Base-by-base conservation (phyloP, 2,888 invertebrate genomes). In the Scelioninae gen. 1 region DNA sequence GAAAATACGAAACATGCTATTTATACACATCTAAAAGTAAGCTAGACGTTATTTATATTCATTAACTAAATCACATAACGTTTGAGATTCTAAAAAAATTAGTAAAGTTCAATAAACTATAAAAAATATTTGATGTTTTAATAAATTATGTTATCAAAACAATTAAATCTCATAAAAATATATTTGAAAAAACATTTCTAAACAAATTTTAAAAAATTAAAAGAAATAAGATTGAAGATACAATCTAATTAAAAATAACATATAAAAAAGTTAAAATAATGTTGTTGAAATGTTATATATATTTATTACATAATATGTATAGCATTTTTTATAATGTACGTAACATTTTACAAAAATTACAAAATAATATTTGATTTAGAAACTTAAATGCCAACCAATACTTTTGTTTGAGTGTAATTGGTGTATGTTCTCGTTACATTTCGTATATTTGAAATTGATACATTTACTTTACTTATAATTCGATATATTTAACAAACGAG, bases 21-120 rank as follows among this genome's bases (percentile, higher is more conserved):
- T 49, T 60, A 60, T 60, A 60, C 1, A 7, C 1, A 9, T 29
- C 71, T 71, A 49, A 71, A 71, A 71, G 23, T 51, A 71, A 60
- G 40, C 38, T 40, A 40, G 47, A 23, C 71, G 71, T 71, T 71
- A 71, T 71, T 71, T 71, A 71, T 71, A 60, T 71, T 71, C 71
- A 71, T 60, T 71, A 58, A 69, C 34, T 69, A 69, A 69, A 68
- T 69, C 16, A n/a, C 16, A n/a, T n/a, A 43, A 23, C 40, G 31
- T 66, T 51, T n/a, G 40, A 10, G 34, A 51, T 51, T 11, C 23
- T 23, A 11, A 51, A 60, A 43, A 60, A 43, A 40, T 40, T 34
- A 58, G 31, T 58, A 7, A 38, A 58, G 56, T 58, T 58, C 40
- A 58, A 58, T 40, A 31, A 40, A 40, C 45, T 47, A n/a, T 1